Conservation (phyloP, 1,140 invertebrate genomes). For the Cotesia vestalis region DNA sequence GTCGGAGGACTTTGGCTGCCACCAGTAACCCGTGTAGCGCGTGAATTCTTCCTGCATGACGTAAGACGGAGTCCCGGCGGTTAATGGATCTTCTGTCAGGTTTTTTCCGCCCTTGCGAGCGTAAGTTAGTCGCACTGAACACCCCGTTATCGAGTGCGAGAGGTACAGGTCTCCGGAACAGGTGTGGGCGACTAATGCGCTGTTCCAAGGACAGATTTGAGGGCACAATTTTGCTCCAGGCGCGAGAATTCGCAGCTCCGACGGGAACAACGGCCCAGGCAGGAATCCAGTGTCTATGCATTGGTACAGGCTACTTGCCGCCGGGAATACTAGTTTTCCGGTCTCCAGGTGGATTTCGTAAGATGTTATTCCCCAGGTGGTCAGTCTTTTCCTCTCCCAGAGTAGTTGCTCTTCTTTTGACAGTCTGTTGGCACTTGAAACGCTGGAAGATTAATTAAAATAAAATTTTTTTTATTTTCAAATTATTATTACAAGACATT, state of each 20-base stretch:
- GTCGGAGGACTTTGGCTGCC: conserved; percentile 84
- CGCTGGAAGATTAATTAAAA: conserved; percentile 44
- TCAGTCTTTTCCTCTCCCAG: conserved; percentile 88
- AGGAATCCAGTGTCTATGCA: conserved; percentile 78
- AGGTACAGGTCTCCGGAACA: conserved; percentile 92
- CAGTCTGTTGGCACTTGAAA: conserved; percentile 67
- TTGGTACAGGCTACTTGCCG: conserved; percentile 84
- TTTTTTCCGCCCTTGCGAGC: conserved; percentile 79
- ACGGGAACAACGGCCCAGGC: conserved; percentile 75
- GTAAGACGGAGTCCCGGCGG: conserved; percentile 93
- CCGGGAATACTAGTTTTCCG: conserved; percentile 90
- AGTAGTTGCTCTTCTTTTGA: conserved; percentile 89
- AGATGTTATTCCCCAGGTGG: conserved; percentile 92
- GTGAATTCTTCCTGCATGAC: conserved; percentile 99
- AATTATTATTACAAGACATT: too few relatives aligned
- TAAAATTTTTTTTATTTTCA: too few relatives aligned
- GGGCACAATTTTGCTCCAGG: conserved; percentile 83
- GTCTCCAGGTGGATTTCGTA: conserved; percentile 86
- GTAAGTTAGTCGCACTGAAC: conserved; percentile 79
- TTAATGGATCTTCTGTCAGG: conserved; percentile 83
- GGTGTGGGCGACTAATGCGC: conserved; percentile 89
- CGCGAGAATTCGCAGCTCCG: conserved; percentile 74
- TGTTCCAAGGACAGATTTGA: conserved; percentile 89
- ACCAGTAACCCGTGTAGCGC: conserved; percentile 94
- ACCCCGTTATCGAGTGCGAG: conserved; percentile 79